Conservation (phyloP, 2,797 vertebrate species). For the Furcifer pardalis region DNA sequence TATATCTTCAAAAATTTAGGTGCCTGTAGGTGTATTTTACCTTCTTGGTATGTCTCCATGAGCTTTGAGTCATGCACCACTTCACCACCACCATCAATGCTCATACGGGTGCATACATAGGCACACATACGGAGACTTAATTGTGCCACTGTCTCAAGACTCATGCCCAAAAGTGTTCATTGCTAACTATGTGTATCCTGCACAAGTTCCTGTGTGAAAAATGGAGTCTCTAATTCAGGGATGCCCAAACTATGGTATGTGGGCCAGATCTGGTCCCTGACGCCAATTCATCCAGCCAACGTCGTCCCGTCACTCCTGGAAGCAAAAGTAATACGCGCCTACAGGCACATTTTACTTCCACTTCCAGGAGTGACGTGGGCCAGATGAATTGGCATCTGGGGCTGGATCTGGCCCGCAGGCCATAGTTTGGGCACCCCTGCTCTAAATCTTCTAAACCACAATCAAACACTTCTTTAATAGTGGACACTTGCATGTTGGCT, state of each 20-base stretch:
- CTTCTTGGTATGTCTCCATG: not conserved
- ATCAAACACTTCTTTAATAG: conserved; percentile 1
- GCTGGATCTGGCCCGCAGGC: too few relatives aligned
- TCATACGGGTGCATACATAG: not conserved
- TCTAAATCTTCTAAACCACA: conserved; percentile 26
- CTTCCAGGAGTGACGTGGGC: too few relatives aligned
- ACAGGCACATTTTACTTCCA: too few relatives aligned
- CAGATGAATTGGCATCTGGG: too few relatives aligned
- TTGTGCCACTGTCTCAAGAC: not conserved
- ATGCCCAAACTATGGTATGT: too few relatives aligned
- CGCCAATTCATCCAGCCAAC: too few relatives aligned
- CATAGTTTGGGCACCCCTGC: too few relatives aligned
- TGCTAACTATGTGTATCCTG: conserved; percentile 13
- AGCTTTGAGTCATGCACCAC: not conserved
- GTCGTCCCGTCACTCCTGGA: too few relatives aligned
- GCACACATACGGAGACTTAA: not conserved
- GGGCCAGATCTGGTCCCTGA: too few relatives aligned
- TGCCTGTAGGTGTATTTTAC: not conserved
- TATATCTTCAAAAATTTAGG: not conserved
- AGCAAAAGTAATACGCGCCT: too few relatives aligned
- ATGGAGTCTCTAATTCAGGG: conserved; percentile 44
- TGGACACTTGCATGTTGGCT: conserved; percentile 26
- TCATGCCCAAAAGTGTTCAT: not conserved
- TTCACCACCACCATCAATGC: too few relatives aligned
- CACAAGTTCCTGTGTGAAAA: conserved; percentile 37